A percentile compares a stretch with the other conserved stretches of the same genome.
These are phyloP conservation scores for Pomacea canaliculata DNA, from an alignment of 2,888 invertebrate genomes.

Conservation along the genomic window DNA sequence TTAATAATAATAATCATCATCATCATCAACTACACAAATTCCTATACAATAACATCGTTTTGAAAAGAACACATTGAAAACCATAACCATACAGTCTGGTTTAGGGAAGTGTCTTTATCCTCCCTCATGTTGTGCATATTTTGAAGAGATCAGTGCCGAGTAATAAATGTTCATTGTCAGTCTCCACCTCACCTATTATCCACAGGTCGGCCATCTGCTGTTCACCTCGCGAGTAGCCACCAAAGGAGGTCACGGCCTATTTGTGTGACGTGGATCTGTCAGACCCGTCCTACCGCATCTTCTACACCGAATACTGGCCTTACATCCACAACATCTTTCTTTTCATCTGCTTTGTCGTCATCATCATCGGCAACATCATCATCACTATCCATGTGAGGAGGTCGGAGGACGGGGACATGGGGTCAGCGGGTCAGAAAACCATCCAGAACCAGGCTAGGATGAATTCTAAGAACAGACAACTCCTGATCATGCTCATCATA, in stretches of 20 bases:
- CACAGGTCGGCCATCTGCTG: slow-evolving; percentile 45
- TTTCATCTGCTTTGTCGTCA: slow-evolving; percentile 41
- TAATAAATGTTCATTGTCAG: not conserved
- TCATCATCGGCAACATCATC: slow-evolving; percentile 48
- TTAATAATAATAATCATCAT: not conserved
- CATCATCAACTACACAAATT: not conserved
- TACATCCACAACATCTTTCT: slow-evolving; percentile 49
- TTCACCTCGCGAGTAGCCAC: slow-evolving; percentile 35
- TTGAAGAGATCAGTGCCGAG: too few relatives aligned
- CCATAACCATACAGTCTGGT: too few relatives aligned
- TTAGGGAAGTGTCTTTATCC: too few relatives aligned
- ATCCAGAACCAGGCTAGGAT: slow-evolving; percentile 13
- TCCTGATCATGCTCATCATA: slow-evolving; percentile 50
- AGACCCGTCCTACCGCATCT: slow-evolving; percentile 22
- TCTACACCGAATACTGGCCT: slow-evolving; percentile 42
- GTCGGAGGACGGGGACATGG: slow-evolving; percentile 28
- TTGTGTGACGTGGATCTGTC: slow-evolving; percentile 43
- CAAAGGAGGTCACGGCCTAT: slow-evolving; percentile 32
- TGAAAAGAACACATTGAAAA: too few relatives aligned
- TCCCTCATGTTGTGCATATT: too few relatives aligned
- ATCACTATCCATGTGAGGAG: slow-evolving; percentile 43
- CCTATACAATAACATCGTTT: not conserved
- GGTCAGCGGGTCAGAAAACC: slow-evolving; percentile 11
- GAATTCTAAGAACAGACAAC: slow-evolving; percentile 41
- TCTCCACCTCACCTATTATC: not conserved